Evolutionary conservation across 2,888 invertebrate genomes (phyloP).

Genomic region (Serrognathus titanus): DNA sequence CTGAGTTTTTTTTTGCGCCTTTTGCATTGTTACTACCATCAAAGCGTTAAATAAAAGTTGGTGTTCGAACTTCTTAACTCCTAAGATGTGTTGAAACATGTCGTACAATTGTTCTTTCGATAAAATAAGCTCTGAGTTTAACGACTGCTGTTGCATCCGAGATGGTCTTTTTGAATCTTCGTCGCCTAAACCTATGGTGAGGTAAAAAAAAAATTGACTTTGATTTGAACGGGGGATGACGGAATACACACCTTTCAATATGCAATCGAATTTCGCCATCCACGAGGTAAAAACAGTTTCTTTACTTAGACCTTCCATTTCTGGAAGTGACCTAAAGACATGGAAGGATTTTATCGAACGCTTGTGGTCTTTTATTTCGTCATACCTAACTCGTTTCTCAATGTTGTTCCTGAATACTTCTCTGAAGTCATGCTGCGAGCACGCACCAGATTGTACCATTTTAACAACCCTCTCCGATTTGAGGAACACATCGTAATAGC

Average conservation of each 20-base stretch:
- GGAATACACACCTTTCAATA: slow-evolving; percentile 74
- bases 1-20: not conserved
- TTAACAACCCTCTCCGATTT: slow-evolving; percentile 94
- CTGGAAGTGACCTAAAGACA: slow-evolving; percentile 82
- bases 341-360: not conserved
- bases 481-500: slow-evolving; percentile 92
- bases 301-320: slow-evolving; percentile 98
- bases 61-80: slow-evolving; percentile 99
- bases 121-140: slow-evolving; percentile 90
- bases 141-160: slow-evolving; percentile 81
- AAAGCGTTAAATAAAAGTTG: slow-evolving; percentile 98
- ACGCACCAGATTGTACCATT: slow-evolving; percentile 97
- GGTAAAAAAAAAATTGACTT: slow-evolving; percentile 5
- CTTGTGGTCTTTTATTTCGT: not conserved
- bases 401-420: slow-evolving; percentile 98
- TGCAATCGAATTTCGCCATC: slow-evolving; percentile 99
- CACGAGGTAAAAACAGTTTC: slow-evolving; percentile 98
- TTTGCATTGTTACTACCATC: slow-evolving; percentile 58
- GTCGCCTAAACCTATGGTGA: slow-evolving; percentile 65
- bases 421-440: slow-evolving; percentile 97
- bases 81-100: slow-evolving; percentile 99
- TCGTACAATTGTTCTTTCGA: slow-evolving; percentile 99
- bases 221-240: not conserved
- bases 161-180: slow-evolving; percentile 85
- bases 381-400: slow-evolving; percentile 90